Evolutionary conservation across 2,888 invertebrate species (phyloP), one percentile per base, ranked within the genome.

Genomic region (Dugesia japonica): DNA sequence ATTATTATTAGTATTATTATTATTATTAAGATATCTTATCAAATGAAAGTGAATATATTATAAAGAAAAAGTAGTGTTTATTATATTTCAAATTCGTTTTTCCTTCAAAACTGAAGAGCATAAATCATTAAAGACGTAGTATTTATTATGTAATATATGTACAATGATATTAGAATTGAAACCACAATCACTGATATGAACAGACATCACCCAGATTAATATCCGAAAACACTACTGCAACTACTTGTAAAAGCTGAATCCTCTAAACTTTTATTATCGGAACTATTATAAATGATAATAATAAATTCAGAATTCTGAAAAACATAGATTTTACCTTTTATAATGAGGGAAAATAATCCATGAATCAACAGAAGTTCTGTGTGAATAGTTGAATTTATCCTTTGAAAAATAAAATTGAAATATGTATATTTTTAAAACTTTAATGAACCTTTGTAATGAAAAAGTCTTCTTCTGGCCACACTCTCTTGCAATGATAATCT

Each of bases 401-500:
- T 56, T n/a, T n/a, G 56, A 4, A 56, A 23, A 20, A 56, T n/a
- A 56, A 23, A 56, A 38, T 38, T 13, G 38, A 20, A 56, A 56
- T 20, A 56, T 56, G 17, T 23, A 56, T 13, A n/a, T 56, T 9
- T 56, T 4, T n/a, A 56, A 23, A 4, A 56, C 4, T 9, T 56
- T 1, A 23, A 56, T n/a, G 17, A 20, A 56, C 56, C 17, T 56
- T 56, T 9, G 4, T 56, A 23, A 56, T 56, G 56, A 20, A 56
- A 56, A 56, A 56, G 56, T 56, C 56, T n/a, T 56, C 56, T n/a
- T 56, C 56, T 56, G 56, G 56, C 56, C 56, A 56, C 4, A 56
- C 56, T 23, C 56, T 4, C n/a, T 56, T 56, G 23, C 56, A 56
- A 56, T 56, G 56, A 23, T 56, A 56, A 23, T 56, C 56, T 56